A percentile compares a stretch with the other conserved stretches of the same genome.
These are phyloP conservation scores for Erebia ligea DNA, from an alignment of 2,888 invertebrate genomes.

Conservation along the genomic window DNA sequence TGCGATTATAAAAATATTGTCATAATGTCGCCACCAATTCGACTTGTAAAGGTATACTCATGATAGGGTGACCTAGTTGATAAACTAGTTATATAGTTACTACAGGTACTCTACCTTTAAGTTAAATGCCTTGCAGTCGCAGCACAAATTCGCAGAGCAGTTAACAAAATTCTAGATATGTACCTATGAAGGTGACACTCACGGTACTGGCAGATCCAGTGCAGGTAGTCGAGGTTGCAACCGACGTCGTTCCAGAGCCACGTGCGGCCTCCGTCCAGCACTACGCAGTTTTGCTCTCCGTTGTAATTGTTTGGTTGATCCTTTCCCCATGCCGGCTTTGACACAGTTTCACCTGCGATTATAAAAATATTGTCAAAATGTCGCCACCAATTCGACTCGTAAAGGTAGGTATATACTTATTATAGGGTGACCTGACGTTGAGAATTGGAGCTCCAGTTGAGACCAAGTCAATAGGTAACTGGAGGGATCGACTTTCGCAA, in stretches of 20 bases:
- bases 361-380: neutral
- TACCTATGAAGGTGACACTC: conserved; percentile 83
- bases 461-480: too few relatives aligned
- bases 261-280: conserved; percentile 93
- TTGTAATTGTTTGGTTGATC: conserved; percentile 98
- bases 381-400: too few relatives aligned
- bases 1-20: too few relatives aligned
- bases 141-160: conserved; percentile 50
- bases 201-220: conserved; percentile 97
- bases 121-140: neutral
- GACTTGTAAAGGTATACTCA: too few relatives aligned
- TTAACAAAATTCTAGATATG: conserved; percentile 69
- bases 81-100: too few relatives aligned
- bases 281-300: conserved; percentile 97
- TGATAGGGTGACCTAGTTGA: too few relatives aligned
- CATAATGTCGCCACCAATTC: too few relatives aligned
- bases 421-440: too few relatives aligned
- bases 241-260: conserved; percentile 98
- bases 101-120: too few relatives aligned
- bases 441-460: too few relatives aligned
- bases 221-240: conserved; percentile 95
- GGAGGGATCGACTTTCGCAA: too few relatives aligned
- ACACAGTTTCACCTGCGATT: conserved; percentile 87
- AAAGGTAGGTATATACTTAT: too few relatives aligned
- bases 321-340: conserved; percentile 94